Evolutionary conservation across 35 echinoderm and acorn worm species (phyloP).

Genomic region (Apostichopus parvimensis): DNA sequence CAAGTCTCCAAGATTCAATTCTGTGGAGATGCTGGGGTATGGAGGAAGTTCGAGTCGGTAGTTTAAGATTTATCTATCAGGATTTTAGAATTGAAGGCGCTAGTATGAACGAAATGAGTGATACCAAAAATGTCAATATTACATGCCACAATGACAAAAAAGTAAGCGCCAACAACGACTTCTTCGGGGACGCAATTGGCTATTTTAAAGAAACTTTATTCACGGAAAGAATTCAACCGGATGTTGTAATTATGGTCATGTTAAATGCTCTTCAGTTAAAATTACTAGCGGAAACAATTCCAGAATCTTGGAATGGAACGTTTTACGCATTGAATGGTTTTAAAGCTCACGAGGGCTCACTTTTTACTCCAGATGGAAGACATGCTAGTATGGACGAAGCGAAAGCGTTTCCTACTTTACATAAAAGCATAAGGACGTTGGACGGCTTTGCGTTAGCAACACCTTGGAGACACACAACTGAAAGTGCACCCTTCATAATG

Average conservation of each 20-base stretch:
- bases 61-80: conserved; percentile 19
- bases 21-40: conserved; percentile 30
- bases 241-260: neutral
- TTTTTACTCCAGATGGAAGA: conserved; percentile 9
- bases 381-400: neutral
- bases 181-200: neutral
- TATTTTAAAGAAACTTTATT: neutral
- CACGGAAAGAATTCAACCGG: neutral
- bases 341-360: neutral
- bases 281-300: neutral
- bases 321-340: conserved; percentile 1
- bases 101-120: neutral
- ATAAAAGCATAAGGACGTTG: neutral
- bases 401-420: neutral
- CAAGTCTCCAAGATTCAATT: neutral
- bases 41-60: conserved; percentile 33
- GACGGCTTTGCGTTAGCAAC: conserved; percentile 1
- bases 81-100: conserved; percentile 18
- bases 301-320: neutral
- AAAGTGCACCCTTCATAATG: neutral
- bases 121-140: neutral
- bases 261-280: neutral
- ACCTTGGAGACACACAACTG: conserved; percentile 1
- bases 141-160: neutral
- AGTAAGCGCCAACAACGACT: neutral